Conservation (phyloP, 2,888 invertebrate species). For the Xanthorhoe designata region DNA sequence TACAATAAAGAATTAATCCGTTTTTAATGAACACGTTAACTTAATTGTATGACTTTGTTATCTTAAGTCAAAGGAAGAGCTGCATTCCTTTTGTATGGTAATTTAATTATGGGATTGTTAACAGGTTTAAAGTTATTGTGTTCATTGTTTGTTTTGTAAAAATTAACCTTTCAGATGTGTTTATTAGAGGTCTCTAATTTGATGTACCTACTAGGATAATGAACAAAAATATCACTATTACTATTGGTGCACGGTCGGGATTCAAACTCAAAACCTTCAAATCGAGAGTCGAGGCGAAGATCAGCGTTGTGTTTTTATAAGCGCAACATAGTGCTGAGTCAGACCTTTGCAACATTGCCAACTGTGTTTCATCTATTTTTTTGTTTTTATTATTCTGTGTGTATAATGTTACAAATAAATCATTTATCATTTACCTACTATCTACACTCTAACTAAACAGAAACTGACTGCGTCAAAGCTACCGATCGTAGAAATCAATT, state of each 20-base stretch:
- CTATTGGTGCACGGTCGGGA: background rate
- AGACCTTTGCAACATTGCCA: no score
- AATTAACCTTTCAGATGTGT: background rate
- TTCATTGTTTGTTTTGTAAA: slow-evolving; percentile 2
- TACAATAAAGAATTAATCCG: slow-evolving; percentile 3
- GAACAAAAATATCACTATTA: no score
- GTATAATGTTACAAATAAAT: no score
- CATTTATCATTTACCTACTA: no score
- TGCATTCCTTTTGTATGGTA: slow-evolving; percentile 20
- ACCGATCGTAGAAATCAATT: slow-evolving; percentile 28
- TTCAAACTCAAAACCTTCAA: background rate
- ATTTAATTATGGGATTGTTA: slow-evolving; percentile 16
- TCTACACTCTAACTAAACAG: no score
- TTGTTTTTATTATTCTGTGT: no score
- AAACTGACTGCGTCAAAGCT: slow-evolving; percentile 11
- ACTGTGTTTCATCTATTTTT: no score
- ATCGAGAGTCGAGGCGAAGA: background rate
- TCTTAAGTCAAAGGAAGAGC: slow-evolving; percentile 13
- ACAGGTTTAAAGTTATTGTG: background rate
- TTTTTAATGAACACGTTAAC: slow-evolving; percentile 21
- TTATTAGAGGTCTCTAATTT: background rate
- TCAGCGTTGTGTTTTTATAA: no score
- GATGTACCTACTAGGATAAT: no score
- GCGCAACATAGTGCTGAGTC: no score
- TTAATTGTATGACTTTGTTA: slow-evolving; percentile 11